Evolutionary conservation across 2,888 invertebrate species (phyloP).

Genomic region (Parnassius glacialis): DNA sequence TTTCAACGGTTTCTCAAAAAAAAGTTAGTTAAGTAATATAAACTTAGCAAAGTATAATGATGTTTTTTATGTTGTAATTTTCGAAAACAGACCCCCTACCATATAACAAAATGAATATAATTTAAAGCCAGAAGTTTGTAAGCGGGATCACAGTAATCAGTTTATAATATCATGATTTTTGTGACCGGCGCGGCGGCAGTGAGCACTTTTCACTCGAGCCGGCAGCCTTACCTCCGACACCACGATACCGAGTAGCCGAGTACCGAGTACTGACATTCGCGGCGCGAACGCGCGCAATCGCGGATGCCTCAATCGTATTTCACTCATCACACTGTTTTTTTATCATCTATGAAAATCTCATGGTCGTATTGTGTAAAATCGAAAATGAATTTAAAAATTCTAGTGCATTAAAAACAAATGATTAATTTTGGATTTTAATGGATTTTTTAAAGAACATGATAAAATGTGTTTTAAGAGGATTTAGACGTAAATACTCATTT

Average conservation of each 20-base stretch:
- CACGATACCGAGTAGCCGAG: not conserved
- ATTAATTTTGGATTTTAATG: not conserved
- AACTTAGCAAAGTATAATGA: no score
- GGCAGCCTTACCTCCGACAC: not conserved
- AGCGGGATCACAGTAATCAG: slow-evolving; percentile 20
- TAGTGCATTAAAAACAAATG: not conserved
- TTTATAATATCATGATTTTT: slow-evolving; percentile 21
- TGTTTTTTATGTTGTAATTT: no score
- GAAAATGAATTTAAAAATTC: not conserved
- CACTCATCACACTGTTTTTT: not conserved
- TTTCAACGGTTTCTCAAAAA: no score
- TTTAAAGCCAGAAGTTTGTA: no score
- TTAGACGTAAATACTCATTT: slow-evolving; percentile 3
- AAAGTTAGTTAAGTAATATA: no score
- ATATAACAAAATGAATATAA: no score
- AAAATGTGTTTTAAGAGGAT: slow-evolving; percentile 3
- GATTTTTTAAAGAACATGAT: not conserved
- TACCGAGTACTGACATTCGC: slow-evolving; percentile 12
- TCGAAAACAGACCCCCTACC: no score
- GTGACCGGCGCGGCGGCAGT: not conserved
- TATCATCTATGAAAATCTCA: slow-evolving; percentile 1
- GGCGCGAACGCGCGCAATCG: slow-evolving; percentile 1
- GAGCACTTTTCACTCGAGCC: not conserved
- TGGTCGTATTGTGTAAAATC: not conserved
- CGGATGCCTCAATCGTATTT: not conserved